These are phyloP conservation scores for Atrina japonica DNA, from an alignment of 2,888 invertebrate genomes.

Conservation along the genomic window DNA sequence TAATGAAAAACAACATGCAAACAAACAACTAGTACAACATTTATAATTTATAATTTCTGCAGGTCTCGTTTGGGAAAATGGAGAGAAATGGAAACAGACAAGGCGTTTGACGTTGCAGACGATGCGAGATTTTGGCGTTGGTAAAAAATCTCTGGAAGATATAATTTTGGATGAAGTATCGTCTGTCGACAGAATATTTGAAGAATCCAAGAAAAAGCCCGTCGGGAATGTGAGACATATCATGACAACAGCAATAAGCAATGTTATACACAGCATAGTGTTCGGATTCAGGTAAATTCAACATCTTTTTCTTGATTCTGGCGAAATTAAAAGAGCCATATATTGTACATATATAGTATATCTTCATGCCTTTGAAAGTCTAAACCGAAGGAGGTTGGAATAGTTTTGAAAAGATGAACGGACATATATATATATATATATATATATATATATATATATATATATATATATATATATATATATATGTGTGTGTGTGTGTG, in stretches of 20 bases:
- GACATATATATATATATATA: too few species aligned
- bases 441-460: too few species aligned
- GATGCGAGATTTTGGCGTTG: conserved; percentile 59
- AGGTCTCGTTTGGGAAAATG: conserved; percentile 52
- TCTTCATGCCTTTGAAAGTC: too few species aligned
- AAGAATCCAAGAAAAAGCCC: conserved; percentile 8
- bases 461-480: too few species aligned
- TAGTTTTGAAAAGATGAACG: too few species aligned
- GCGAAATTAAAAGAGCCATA: too few species aligned
- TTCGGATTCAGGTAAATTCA: conserved; percentile 28
- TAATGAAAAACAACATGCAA: too few species aligned
- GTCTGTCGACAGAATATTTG: conserved; percentile 41
- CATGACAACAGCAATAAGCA: conserved; percentile 21
- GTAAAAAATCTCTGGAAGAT: conserved; percentile 55
- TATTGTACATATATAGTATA: too few species aligned
- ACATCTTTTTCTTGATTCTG: not conserved
- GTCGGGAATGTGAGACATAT: conserved; percentile 17
- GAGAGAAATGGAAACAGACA: conserved; percentile 49
- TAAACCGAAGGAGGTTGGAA: too few species aligned
- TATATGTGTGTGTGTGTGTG: too few species aligned
- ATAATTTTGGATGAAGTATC: conserved; percentile 49
- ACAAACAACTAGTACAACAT: too few species aligned
- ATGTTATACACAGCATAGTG: conserved; percentile 29
- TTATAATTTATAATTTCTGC: too few species aligned
- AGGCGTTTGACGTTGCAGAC: conserved; percentile 47